Base-by-base conservation (phyloP, 1,140 invertebrate genomes). In the Aphaenogaster rudis region DNA sequence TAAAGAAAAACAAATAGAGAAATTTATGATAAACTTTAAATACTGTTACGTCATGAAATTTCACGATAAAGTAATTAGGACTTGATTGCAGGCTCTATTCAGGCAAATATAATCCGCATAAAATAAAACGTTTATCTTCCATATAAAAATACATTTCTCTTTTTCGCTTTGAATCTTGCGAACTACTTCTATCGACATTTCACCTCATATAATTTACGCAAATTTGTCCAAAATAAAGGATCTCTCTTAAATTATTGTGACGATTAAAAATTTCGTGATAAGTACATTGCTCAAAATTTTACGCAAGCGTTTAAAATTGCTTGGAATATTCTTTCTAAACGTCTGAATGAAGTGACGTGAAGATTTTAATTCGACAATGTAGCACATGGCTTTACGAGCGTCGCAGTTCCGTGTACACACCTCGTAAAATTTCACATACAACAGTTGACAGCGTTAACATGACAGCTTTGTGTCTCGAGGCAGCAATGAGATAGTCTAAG, bases 401-500 rank as follows among this genome's bases (percentile, higher is more conserved):
- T 28, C 33, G 33, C 28, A 28, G 28, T 33, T 66, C 3, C 77
- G 33, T 6, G 28, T 52, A 71, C 28, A 48, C 13, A 36, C 64
- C 48, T 87, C 66, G 86, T 84, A 87, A 86, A 57, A 69, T 84
- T 72, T 45, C 54, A n/a, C 45, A 7, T 63, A 54, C 57, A 64
- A 76, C 54, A 39, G 52, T 84, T 76, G 64, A 87, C 86, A 48
- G 57, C 79, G 66, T 84, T 81, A 84, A 87, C 78, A 50, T 52
- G 69, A 87, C 86, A 54, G 86, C 74, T 79, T 86, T 79, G 82
- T 79, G 59, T 78, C 63, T 67, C 63, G 74, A 52, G 57, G n/a
- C 48, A 45, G 28, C 59, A 28, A 13, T 66, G 57, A 78, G 15
- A 66, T 66, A 61, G 82, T 79, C 63, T 79, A 50, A 39, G 63